phyloP scores from a whole-genome alignment of 2,888 invertebrate species.

The Epistrophella euchroma region DNA sequence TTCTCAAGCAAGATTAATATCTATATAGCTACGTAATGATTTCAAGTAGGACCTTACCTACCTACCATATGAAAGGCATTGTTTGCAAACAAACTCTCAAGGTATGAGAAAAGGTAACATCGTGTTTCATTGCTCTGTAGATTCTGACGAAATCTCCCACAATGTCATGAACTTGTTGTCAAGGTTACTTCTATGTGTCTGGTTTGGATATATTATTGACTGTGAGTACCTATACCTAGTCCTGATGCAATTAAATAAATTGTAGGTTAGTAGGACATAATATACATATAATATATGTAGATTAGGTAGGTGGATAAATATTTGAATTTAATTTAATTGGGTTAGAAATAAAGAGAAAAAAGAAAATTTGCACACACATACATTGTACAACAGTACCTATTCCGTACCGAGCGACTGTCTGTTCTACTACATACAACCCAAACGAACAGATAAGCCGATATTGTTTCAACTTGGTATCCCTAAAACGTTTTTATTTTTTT shows the following conservation, averaged over 20 bases:
- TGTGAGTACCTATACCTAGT: neutral
- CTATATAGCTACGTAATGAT: neutral
- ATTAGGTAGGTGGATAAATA: too few species aligned
- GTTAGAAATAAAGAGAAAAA: too few species aligned
- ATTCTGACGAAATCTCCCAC: neutral
- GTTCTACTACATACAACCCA: too few species aligned
- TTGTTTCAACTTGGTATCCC: too few species aligned
- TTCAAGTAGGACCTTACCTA: neutral
- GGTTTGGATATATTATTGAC: neutral
- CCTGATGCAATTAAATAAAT: neutral
- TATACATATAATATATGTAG: too few species aligned
- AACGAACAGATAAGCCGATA: too few species aligned
- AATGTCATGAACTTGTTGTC: constrained; percentile 25
- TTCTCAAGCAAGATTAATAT: neutral
- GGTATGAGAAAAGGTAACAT: neutral
- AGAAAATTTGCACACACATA: too few species aligned
- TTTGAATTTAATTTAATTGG: too few species aligned
- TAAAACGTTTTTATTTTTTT: too few species aligned
- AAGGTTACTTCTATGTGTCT: neutral
- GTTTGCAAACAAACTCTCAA: neutral
- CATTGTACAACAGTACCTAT: too few species aligned
- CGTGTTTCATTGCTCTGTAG: neutral
- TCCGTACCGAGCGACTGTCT: too few species aligned
- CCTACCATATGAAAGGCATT: neutral
- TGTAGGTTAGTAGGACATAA: neutral